phyloP scores from a whole-genome alignment of 1,140 invertebrate genomes.

The Sycophaga agraensis region DNA sequence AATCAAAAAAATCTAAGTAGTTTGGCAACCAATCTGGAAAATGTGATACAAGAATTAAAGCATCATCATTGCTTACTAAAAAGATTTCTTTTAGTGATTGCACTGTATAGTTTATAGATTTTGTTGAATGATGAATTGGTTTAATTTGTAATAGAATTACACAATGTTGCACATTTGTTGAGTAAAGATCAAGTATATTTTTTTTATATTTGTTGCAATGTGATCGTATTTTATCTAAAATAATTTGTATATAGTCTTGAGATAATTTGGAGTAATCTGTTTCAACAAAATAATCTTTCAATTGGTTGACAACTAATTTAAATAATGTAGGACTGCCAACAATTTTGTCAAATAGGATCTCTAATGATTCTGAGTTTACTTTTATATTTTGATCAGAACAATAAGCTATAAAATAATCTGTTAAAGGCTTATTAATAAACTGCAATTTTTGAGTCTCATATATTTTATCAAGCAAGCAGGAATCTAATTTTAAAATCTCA shows the following conservation, averaged over 20 bases:
- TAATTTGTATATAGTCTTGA: constrained; percentile 40
- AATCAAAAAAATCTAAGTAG: constrained; percentile 16
- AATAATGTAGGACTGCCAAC: constrained; percentile 38
- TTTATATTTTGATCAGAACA: constrained; percentile 22
- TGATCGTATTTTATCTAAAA: constrained; percentile 35
- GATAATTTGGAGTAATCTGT: constrained; percentile 36
- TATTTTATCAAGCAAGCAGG: constrained; percentile 37
- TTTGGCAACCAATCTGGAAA: constrained; percentile 44
- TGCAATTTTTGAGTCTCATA: constrained; percentile 35
- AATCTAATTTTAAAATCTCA: constrained; percentile 32
- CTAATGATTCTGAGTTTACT: constrained; percentile 5
- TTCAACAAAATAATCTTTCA: constrained; percentile 41
- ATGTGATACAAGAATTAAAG: constrained; percentile 44
- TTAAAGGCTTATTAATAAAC: constrained; percentile 45
- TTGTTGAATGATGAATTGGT: constrained; percentile 36
- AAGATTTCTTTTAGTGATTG: constrained; percentile 35
- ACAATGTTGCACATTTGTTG: constrained; percentile 39
- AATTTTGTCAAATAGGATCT: constrained; percentile 35
- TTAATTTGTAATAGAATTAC: constrained; percentile 45
- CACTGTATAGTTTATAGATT: constrained; percentile 37
- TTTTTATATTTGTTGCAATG: constrained; percentile 29
- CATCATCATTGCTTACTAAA: constrained; percentile 33
- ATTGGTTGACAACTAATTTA: constrained; percentile 35
- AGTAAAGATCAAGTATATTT: constrained; percentile 47
- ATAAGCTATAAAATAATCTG: constrained; percentile 35